Evolutionary conservation across 2,113 vertebrate species (phyloP).

Genomic region (Eubucco bourcierii): DNA sequence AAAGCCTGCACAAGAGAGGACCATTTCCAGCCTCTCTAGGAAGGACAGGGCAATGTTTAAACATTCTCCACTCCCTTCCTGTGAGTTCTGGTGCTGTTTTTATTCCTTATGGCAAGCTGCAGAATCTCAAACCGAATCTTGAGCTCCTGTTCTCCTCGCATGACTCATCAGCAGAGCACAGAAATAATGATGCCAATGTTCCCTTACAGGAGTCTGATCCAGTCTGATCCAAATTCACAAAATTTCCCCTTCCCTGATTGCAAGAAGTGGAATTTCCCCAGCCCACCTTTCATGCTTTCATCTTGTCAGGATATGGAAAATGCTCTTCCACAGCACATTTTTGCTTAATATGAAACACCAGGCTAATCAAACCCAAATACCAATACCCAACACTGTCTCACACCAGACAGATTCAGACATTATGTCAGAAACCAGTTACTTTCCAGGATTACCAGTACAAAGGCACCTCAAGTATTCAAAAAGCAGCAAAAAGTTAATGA

Average conservation of each 20-base stretch:
- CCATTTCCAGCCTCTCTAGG: conserved; percentile 16
- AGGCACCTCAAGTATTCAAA: no score
- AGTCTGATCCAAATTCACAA: fast-evolving
- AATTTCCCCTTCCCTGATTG: not conserved
- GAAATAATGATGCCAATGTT: not conserved
- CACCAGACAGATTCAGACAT: not conserved
- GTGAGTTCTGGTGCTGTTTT: not conserved
- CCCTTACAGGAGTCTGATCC: not conserved
- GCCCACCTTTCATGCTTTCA: not conserved
- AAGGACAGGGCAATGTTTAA: conserved; percentile 52
- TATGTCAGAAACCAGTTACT: no score
- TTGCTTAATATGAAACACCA: not conserved
- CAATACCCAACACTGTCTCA: not conserved
- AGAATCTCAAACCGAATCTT: not conserved
- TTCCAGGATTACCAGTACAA: no score
- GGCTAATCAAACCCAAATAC: not conserved
- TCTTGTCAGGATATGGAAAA: not conserved
- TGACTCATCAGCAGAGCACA: not conserved
- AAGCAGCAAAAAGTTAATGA: no score
- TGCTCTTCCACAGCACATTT: not conserved
- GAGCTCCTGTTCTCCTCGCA: not conserved
- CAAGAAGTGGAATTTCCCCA: not conserved
- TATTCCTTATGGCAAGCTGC: not conserved
- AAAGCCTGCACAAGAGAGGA: conserved; percentile 25
- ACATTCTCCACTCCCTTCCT: conserved; percentile 25